Evolutionary conservation across 2,797 vertebrate species (phyloP), one percentile per base, ranked within the genome.

Genomic region (Callimico goeldii): DNA sequence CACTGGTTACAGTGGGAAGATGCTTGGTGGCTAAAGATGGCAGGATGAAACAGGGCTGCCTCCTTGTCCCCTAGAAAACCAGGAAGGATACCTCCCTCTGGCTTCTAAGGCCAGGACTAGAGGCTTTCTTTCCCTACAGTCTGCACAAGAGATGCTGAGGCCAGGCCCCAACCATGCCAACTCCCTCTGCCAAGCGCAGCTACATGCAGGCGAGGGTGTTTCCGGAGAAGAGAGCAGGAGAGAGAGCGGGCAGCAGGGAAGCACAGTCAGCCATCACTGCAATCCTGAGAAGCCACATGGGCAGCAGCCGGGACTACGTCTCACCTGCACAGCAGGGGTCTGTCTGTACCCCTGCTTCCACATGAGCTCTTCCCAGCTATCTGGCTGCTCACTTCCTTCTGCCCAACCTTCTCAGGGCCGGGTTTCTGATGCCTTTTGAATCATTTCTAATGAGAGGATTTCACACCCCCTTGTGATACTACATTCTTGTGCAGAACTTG

Each of bases 401-500:
- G 8, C 86, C 82, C 30, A 76, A 88, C 92, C 94, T 77, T 2
- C 33, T 15, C 94, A 11, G 70, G 58, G 28, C 94, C 70, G 33
- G 84, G 19, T 84, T 41, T 91, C 95, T 88, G 93, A 5, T 2
- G 85, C 85, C 85, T 88, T 89, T 55, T 88, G 97, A 95, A 96
- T 96, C 80, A 3, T 2, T 17, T 96, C 97, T 97, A 97, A 98
- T 70, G 94, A 98, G 97, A 87, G 91, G 95, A 94, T 96, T 97
- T 95, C 96, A 61, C 77, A 33, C 87, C 72, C 1, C 9, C 96
- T 95, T n/a, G 57, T 24, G 50, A 61, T 85, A 93, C 93, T 90
- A n/a, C 86, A 43, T 97, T 97, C 95, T 95, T 70, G 77, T 67
- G 95, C 92, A 96, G 96, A 98, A 98, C 96, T 94, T 98, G 89